phyloP scores from a whole-genome alignment of 2,888 invertebrate species.

The Epinotia ramella region DNA sequence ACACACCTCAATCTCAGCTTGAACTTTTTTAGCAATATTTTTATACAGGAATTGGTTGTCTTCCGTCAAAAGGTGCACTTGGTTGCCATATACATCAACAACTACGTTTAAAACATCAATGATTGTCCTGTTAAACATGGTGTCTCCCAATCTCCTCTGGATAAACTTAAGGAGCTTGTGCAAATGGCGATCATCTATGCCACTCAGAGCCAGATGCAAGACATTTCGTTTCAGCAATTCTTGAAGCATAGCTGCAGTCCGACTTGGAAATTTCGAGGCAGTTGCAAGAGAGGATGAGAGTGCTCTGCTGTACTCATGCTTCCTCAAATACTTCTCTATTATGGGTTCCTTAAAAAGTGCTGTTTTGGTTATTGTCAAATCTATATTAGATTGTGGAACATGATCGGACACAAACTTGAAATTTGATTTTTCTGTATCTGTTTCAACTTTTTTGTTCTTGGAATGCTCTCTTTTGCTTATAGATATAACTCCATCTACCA shows the following conservation, averaged over 20 bases:
- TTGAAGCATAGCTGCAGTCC: slow-evolving; percentile 92
- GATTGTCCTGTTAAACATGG: slow-evolving; percentile 90
- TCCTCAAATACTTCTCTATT: slow-evolving; percentile 90
- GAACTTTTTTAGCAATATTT: slow-evolving; percentile 85
- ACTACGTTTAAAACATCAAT: slow-evolving; percentile 90
- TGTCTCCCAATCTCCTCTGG: slow-evolving; percentile 89
- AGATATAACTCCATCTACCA: slow-evolving; percentile 96
- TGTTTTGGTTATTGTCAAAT: slow-evolving; percentile 80
- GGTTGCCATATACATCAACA: slow-evolving; percentile 90
- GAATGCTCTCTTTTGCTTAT: slow-evolving; percentile 91
- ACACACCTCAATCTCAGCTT: slow-evolving; percentile 89
- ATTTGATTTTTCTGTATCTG: slow-evolving; percentile 59
- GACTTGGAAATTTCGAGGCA: slow-evolving; percentile 89
- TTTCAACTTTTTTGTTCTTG: slow-evolving; percentile 58
- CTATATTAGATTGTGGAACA: slow-evolving; percentile 67
- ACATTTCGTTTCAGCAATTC: slow-evolving; percentile 94
- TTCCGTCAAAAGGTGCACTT: slow-evolving; percentile 86
- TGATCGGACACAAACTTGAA: slow-evolving; percentile 85
- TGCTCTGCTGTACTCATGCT: slow-evolving; percentile 93
- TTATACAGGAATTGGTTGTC: slow-evolving; percentile 86
- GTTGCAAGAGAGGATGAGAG: slow-evolving; percentile 88
- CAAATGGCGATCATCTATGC: slow-evolving; percentile 88
- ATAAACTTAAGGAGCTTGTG: slow-evolving; percentile 90
- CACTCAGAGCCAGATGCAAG: slow-evolving; percentile 90
- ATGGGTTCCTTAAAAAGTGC: slow-evolving; percentile 75